Percentiles rank a stretch among this genome's conserved stretches.
Conservation (phyloP, 2,113 vertebrate genomes). For the Syrmaticus mikado region DNA sequence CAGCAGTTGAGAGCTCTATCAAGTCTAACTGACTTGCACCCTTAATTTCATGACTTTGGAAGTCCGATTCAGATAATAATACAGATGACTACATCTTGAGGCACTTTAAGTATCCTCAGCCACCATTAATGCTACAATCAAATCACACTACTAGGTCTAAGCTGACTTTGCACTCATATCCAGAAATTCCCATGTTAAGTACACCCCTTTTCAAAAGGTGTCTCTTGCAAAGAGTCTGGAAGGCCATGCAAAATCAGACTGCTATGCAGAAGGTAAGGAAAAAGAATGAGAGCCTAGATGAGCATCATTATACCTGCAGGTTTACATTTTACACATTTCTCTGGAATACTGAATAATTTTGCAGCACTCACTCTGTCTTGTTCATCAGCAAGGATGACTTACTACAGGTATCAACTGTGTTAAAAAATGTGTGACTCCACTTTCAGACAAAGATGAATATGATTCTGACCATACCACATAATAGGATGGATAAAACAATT, state of each 20-base stretch:
- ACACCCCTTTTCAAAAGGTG: neutral
- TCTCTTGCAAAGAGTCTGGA: neutral
- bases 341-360: neutral
- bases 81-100: neutral
- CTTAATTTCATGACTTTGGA: neutral
- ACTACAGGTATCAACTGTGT: neutral
- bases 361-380: neutral
- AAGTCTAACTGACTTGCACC: neutral
- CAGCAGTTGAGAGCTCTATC: neutral
- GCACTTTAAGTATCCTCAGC: neutral
- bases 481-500: neutral
- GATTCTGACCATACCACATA: neutral
- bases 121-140: neutral
- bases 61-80: neutral
- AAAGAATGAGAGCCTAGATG: neutral
- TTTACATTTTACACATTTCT: neutral
- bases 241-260: rapidly evolving
- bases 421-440: neutral
- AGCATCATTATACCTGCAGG: neutral
- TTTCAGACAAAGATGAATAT: neutral
- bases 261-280: neutral
- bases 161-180: neutral
- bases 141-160: neutral
- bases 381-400: neutral
- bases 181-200: neutral